Base-by-base conservation (phyloP, 2,888 invertebrate genomes). In the Spicauda simplicius region DNA sequence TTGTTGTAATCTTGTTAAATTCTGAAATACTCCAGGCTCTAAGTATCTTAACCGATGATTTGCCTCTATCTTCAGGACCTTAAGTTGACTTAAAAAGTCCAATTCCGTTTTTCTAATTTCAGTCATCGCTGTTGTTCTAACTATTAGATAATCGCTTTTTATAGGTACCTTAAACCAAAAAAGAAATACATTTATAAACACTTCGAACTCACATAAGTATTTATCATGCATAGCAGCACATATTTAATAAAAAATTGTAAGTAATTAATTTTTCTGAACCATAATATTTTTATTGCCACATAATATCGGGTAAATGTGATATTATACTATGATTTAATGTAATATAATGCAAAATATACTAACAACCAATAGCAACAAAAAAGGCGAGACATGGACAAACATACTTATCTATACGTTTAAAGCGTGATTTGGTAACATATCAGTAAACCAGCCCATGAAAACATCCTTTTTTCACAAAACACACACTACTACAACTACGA, bases 1-100 rank as follows among this genome's bases (percentile, higher is more conserved):
- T 60, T 94, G 93, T 54, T 86, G 81, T 30, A 95, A 76, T 18
- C 85, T 86, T 0, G 81, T 85, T 72, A 95, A 80, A 69, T 94
- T 91, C 18, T 79, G 76, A 74, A 95, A 95, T 0, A 85, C 76
- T 8, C 94, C 93, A 0, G 92, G 87, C 72, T 93, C 86, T 25
- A 95, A 86, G 61, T 82, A 79, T 14, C 73, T 84, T n/a, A 95
- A 80, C 61, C 90, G 84, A 71, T 90, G 89, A 73, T 95, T 95
- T 0, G 93, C 94, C 78, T 95, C 95, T 67, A 95, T 90, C 71
- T 92, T 88, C 12, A 95, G 76, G 4, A 81, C 79, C 74, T 83
- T 84, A 52, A 95, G 73, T 64, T 91, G 85, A 33, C 77, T 78
- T 10, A 91, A 75, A 30, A 74, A 70, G 74, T 87, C 78, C 2